Base-by-base conservation (phyloP, 1,140 invertebrate genomes). In the Campodea augens region DNA sequence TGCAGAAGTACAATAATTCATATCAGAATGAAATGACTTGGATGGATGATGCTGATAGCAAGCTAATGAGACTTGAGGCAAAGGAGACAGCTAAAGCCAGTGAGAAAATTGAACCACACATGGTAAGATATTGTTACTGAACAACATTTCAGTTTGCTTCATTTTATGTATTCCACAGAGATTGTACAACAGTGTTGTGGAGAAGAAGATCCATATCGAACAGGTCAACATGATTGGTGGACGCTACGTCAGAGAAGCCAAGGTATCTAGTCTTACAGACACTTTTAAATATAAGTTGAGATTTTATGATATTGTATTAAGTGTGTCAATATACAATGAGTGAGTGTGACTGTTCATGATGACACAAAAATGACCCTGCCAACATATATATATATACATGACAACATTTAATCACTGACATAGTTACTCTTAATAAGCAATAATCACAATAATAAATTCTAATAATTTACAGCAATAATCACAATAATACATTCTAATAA, bases 231-330 rank as follows among this genome's bases (percentile, higher is more conserved):
- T 83, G 51, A 83, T 86, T 59, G 92, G 92, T 54, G 91, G 89
- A 58, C 75, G 89, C 61, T 87, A 89, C 63, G 93, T 98, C 56
- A 74, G 90, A 51, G 92, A 98, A 71, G 91, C 91, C 51, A 96
- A 95, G 88, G 91, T 97, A 85, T 77, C 60, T 50, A 24, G 21
- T 19, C n/a, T n/a, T n/a, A n/a, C n/a, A n/a, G n/a, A n/a, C n/a
- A n/a, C n/a, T n/a, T n/a, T 46, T 48, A 10, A 25, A n/a, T n/a
- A n/a, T n/a, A n/a, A n/a, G n/a, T n/a, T n/a, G n/a, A n/a, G n/a
- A n/a, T n/a, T n/a, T n/a, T n/a, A n/a, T n/a, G n/a, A n/a, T n/a
- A n/a, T n/a, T n/a, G n/a, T n/a, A n/a, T n/a, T n/a, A n/a, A n/a
- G n/a, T n/a, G n/a, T n/a, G n/a, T n/a, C n/a, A n/a, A n/a, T n/a